phyloP scores from a whole-genome alignment of 1,140 invertebrate species.

The Homarus americanus region DNA sequence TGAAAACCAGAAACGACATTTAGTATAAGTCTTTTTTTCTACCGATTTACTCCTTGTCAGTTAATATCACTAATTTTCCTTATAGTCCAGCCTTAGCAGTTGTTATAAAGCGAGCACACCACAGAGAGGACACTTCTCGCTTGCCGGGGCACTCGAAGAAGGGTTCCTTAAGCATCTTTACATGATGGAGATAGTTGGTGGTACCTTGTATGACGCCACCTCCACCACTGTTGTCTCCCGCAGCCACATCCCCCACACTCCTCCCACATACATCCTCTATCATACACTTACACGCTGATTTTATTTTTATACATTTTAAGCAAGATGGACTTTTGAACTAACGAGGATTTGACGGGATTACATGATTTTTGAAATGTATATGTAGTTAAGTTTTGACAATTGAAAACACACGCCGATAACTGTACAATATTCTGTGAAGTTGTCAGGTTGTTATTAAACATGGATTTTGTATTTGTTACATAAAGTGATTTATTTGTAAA shows the following conservation, averaged over 20 bases:
- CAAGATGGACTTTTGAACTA: background rate
- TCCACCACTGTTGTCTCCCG: background rate
- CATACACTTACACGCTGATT: background rate
- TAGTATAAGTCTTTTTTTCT: background rate
- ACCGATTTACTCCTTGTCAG: background rate
- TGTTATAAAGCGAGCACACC: background rate
- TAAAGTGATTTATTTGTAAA: background rate
- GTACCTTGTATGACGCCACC: background rate
- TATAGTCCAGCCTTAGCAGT: background rate
- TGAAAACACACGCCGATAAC: background rate
- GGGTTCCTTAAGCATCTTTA: background rate
- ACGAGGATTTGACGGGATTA: background rate
- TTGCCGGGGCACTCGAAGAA: background rate
- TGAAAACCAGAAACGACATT: background rate
- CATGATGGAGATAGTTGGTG: background rate
- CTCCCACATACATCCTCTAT: no score
- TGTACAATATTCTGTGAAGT: background rate
- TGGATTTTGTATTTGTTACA: background rate
- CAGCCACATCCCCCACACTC: no score
- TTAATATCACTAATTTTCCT: background rate
- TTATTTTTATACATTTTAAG: background rate
- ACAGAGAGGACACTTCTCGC: background rate
- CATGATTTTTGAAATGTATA: background rate
- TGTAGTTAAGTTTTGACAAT: background rate
- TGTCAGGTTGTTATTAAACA: background rate